Percentiles rank a stretch among this genome's conserved stretches.
Conservation (phyloP, 2,797 vertebrate species). For the Sebastes steindachneri region DNA sequence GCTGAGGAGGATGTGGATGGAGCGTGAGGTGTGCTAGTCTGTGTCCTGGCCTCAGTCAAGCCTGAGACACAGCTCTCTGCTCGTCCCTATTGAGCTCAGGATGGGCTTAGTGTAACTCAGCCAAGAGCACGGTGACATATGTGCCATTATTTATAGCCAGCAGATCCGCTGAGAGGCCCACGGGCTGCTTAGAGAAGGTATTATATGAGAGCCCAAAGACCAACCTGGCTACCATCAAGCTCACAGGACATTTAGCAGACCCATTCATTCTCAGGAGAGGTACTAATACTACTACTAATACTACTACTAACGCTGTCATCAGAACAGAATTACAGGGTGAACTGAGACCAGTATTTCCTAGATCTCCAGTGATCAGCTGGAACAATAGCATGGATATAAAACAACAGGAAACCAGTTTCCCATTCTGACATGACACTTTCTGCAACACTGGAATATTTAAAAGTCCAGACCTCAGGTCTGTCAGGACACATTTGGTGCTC, state of each 20-base stretch:
- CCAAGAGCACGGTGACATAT: conserved; percentile 70
- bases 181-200: conserved; percentile 68
- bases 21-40: neutral
- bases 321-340: conserved; percentile 15
- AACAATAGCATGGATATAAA: neutral
- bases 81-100: conserved; percentile 42
- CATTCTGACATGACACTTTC: neutral
- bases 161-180: conserved; percentile 70
- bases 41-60: neutral
- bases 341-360: conserved; percentile 1
- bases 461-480: neutral
- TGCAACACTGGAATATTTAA: neutral
- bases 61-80: neutral
- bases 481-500: neutral
- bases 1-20: neutral
- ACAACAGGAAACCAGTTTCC: neutral
- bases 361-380: neutral
- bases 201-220: conserved; percentile 69
- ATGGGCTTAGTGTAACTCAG: conserved; percentile 66
- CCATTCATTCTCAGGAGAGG: conserved; percentile 3
- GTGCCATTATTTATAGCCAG: conserved; percentile 80
- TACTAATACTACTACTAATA: neutral
- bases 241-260: conserved; percentile 15
- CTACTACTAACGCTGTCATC: neutral
- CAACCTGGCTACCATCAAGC: conserved; percentile 42